Conservation (phyloP, 2,888 invertebrate species). For the Amaurobius ferox region DNA sequence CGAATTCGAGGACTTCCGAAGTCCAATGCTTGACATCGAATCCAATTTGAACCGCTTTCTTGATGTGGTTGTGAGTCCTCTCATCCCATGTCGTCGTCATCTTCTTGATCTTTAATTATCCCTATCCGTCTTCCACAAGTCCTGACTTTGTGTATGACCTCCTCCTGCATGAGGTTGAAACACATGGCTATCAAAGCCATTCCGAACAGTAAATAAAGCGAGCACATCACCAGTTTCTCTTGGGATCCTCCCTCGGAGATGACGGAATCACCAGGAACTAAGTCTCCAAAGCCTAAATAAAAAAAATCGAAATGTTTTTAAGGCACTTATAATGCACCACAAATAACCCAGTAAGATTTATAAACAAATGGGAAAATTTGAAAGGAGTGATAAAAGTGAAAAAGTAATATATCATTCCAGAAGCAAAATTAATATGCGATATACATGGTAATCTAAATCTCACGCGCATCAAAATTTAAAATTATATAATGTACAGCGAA, state of each 20-base stretch:
- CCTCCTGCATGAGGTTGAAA: constrained; percentile 95
- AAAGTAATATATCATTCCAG: too few relatives aligned
- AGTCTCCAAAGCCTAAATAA: constrained; percentile 86
- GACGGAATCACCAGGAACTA: constrained; percentile 83
- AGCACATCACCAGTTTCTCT: constrained; percentile 81
- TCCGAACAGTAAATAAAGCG: constrained; percentile 91
- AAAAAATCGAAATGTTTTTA: background rate
- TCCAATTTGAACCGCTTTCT: background rate
- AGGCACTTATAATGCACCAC: too few relatives aligned
- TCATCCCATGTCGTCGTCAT: constrained; percentile 71
- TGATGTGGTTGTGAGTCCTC: background rate
- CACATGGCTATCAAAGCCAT: constrained; percentile 96
- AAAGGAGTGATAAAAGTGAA: too few relatives aligned
- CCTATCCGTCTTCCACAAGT: constrained; percentile 80
- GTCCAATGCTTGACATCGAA: background rate
- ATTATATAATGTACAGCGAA: too few relatives aligned
- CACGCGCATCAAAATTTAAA: too few relatives aligned
- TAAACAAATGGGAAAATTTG: too few relatives aligned
- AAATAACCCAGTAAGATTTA: too few relatives aligned
- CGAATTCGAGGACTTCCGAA: background rate
- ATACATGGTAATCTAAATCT: too few relatives aligned
- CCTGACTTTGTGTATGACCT: constrained; percentile 91
- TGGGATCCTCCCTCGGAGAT: constrained; percentile 74
- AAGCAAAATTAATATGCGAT: too few relatives aligned
- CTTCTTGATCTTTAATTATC: constrained; percentile 70